These are phyloP conservation scores for Drosophila cardini DNA, from an alignment of 1,140 invertebrate species.

Conservation along the genomic window DNA sequence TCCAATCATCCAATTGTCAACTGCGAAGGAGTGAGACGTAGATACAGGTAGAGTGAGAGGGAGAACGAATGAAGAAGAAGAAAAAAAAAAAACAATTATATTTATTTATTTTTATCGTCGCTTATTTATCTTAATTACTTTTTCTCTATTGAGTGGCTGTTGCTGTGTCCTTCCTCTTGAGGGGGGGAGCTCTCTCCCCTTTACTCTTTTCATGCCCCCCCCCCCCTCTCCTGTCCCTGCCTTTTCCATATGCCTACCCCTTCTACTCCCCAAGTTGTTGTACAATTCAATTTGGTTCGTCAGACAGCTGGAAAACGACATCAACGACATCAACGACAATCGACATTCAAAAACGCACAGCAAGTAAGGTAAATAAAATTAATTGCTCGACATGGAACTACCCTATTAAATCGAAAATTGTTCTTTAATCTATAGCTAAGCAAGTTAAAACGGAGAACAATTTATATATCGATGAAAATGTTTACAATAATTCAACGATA, in stretches of 20 bases:
- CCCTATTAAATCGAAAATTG: neutral
- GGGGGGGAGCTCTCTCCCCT: too few species aligned
- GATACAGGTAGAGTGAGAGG: slow-evolving; percentile 3
- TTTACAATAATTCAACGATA: too few species aligned
- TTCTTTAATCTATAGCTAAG: neutral
- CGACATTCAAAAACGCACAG: too few species aligned
- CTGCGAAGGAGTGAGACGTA: slow-evolving; percentile 24
- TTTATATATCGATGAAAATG: too few species aligned
- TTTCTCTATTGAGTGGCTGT: slow-evolving; percentile 71
- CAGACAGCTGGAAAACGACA: slow-evolving; percentile 64
- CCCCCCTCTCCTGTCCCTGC: neutral
- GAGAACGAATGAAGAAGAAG: slow-evolving; percentile 10
- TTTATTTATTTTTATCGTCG: slow-evolving; percentile 80
- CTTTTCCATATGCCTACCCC: slow-evolving; percentile 1
- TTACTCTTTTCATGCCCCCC: neutral
- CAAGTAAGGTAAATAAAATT: neutral
- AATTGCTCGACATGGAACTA: neutral
- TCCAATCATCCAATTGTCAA: slow-evolving; percentile 66
- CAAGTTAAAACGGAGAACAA: neutral
- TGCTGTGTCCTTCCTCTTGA: slow-evolving; percentile 30
- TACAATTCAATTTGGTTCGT: slow-evolving; percentile 75
- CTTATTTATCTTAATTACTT: slow-evolving; percentile 84
- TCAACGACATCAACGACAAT: slow-evolving; percentile 16
- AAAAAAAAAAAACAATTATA: slow-evolving; percentile 70
- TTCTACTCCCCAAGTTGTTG: slow-evolving; percentile 36